phyloP scores from a whole-genome alignment of 2,113 vertebrate species.

The Macaca nemestrina region DNA sequence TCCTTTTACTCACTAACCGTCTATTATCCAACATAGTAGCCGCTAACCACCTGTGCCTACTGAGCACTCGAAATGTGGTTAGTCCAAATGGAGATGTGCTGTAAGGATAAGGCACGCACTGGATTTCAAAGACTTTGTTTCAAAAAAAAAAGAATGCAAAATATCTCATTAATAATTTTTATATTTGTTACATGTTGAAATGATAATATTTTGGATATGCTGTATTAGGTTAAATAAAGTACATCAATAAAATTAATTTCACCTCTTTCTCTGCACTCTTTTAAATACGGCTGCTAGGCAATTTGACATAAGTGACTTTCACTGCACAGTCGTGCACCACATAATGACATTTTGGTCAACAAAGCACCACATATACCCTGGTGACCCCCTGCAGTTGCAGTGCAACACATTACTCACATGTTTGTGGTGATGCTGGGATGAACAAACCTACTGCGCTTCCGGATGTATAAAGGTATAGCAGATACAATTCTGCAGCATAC shows the following conservation, averaged over 20 bases:
- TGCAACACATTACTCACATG: neutral
- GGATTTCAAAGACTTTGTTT: neutral
- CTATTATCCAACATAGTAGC: neutral
- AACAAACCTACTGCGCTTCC: neutral
- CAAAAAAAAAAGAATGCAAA: neutral
- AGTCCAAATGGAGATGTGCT: neutral
- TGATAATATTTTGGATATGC: neutral
- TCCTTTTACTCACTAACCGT: neutral
- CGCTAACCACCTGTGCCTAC: neutral
- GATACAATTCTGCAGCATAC: neutral
- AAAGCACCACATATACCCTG: neutral
- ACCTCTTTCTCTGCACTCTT: neutral
- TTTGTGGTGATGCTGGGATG: neutral
- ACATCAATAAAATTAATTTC: neutral
- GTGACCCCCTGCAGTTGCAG: neutral
- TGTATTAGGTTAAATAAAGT: neutral
- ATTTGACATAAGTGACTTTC: neutral
- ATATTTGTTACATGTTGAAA: neutral
- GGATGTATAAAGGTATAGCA: neutral
- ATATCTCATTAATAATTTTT: neutral
- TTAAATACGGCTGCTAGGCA: constrained; percentile 1
- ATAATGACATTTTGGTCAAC: neutral
- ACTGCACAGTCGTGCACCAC: neutral
- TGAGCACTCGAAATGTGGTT: neutral
- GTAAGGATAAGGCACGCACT: neutral